Base-by-base conservation (phyloP, 2,113 vertebrate species). In the Xiphophorus couchianus region DNA sequence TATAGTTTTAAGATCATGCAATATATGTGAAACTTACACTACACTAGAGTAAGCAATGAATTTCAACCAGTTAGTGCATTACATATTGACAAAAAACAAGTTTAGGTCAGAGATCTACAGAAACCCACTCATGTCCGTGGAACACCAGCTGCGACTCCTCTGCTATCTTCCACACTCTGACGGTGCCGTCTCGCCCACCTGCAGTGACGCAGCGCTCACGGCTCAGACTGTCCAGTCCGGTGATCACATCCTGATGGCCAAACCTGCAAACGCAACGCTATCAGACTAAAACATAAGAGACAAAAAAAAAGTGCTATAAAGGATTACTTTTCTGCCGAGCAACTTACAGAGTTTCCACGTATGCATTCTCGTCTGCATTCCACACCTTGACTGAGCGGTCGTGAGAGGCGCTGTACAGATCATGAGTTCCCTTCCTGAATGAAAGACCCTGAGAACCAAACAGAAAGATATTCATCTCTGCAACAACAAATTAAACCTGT, bases 71-170 rank as follows among this genome's bases (percentile, higher is more conserved):
- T 19, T 48, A 19, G 44, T 19, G 17, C 4, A 7, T 48, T 48
- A 48, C 44, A 48, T 17, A 58, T 10, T 10, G 22, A 58, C 22
- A 58, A 10, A n/a, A 58, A 58, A 58, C 25, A 58, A 9, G 48
- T 54, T 54, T 25, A 54, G 0, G 13, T 7, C 0, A 71, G 14
- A 39, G 17, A 58, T 0, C 0, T 37, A 74, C 6, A 22, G 22
- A 48, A 28, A 92, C 97, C 94, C 93, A 99, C 98, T 97, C 96
- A 61, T 98, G 97, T 28, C 97, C 98, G 0, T 94, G 95, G 81
- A 98, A 99, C 44, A 99, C 96, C 0, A 99, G 96, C 94, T 99
- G 98, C 0, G 98, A 96, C 80, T 99, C 98, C 86, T 99, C 98
- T 0, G 96, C 94, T 30, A 99, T 98, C 92, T 99, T 99, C 98